Evolutionary conservation across 1,140 invertebrate genomes (phyloP).

Genomic region (Scaptomyza montana): DNA sequence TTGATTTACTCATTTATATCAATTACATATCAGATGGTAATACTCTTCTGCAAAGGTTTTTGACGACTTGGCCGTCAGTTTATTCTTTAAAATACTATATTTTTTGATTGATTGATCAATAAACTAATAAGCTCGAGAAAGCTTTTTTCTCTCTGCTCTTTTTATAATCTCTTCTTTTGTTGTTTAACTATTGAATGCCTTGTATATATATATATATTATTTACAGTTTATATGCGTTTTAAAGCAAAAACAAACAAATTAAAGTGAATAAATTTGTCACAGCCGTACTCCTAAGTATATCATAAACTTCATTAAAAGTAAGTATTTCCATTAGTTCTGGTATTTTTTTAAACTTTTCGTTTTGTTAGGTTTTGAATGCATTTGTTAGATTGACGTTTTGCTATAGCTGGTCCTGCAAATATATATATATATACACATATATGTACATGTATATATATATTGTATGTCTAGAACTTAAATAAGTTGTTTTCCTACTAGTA

Average conservation of each 20-base stretch:
- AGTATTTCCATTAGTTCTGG: slow-evolving; percentile 17
- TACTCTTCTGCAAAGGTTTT: not conserved
- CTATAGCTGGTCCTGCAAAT: slow-evolving; percentile 60
- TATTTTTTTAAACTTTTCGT: too few species aligned
- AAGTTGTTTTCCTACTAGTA: slow-evolving; percentile 23
- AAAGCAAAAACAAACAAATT: slow-evolving; percentile 61
- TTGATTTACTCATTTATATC: too few species aligned
- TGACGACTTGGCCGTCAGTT: not conserved
- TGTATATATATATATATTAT: slow-evolving; percentile 33
- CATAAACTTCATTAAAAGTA: slow-evolving; percentile 13
- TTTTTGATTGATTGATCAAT: slow-evolving; percentile 10
- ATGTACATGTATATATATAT: too few species aligned
- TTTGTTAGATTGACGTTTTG: slow-evolving; percentile 26
- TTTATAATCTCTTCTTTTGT: slow-evolving; percentile 1
- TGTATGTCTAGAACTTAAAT: slow-evolving; percentile 42
- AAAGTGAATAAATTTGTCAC: slow-evolving; percentile 45
- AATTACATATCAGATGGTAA: not conserved
- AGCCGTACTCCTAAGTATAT: slow-evolving; percentile 64
- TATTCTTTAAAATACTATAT: slow-evolving; percentile 25
- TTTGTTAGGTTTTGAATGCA: not conserved
- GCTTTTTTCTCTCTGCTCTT: slow-evolving; percentile 7
- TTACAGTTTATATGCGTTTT: slow-evolving; percentile 62
- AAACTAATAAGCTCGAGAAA: slow-evolving; percentile 8
- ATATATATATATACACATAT: too few species aligned
- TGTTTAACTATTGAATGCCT: slow-evolving; percentile 7